phyloP scores from a whole-genome alignment of 2,888 invertebrate genomes.

The Xestoiulus laeticollis region DNA sequence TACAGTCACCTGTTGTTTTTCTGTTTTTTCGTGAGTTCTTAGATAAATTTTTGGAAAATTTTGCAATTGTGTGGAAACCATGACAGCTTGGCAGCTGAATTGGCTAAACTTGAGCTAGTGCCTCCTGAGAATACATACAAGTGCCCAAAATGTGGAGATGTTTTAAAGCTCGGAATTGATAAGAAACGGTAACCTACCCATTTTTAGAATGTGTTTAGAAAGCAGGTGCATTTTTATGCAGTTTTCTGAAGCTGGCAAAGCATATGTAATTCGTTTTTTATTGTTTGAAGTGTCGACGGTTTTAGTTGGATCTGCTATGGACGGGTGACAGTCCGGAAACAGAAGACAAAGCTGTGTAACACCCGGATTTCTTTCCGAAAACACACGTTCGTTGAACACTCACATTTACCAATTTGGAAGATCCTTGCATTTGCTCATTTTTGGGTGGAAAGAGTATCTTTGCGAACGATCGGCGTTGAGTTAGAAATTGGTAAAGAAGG shows the following conservation, averaged over 20 bases:
- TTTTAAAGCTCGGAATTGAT: background rate
- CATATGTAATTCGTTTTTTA: background rate
- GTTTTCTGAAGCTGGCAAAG: background rate
- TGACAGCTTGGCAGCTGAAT: background rate
- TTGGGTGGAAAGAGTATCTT: background rate
- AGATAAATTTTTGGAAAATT: too few relatives aligned
- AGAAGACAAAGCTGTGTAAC: background rate
- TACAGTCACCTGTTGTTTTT: too few relatives aligned
- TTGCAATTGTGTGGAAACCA: background rate
- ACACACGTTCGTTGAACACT: background rate
- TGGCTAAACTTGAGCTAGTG: background rate
- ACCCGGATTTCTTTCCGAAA: background rate
- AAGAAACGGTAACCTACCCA: background rate
- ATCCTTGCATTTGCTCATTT: conserved; percentile 5
- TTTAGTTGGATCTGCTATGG: background rate
- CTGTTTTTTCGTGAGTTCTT: too few relatives aligned
- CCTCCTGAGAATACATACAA: background rate
- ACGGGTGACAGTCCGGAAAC: conserved; percentile 1
- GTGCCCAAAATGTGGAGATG: background rate
- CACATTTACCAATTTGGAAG: background rate
- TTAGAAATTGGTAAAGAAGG: background rate
- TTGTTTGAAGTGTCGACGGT: background rate
- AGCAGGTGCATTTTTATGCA: background rate
- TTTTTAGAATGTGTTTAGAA: background rate
- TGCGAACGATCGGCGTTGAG: background rate